phyloP scores from a whole-genome alignment of 2,888 invertebrate genomes.

The Bembecia ichneumoniformis region DNA sequence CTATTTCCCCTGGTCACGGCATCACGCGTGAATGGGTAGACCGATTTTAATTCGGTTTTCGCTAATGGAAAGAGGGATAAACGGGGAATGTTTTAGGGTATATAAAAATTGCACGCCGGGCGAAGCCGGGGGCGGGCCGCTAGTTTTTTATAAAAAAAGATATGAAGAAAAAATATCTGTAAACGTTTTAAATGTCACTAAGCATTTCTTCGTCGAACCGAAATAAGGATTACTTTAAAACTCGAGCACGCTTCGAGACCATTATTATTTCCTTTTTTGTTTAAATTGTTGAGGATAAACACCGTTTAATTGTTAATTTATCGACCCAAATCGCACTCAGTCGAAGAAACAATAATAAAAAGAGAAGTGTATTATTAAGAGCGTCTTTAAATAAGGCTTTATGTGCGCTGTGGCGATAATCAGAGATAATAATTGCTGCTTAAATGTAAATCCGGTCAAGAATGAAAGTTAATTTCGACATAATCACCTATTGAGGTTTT shows the following conservation, averaged over 20 bases:
- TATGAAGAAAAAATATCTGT: too few species aligned
- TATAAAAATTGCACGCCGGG: too few species aligned
- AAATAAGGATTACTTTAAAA: neutral
- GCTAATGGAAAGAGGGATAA: too few species aligned
- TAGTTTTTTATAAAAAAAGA: too few species aligned
- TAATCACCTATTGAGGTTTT: constrained; percentile 1
- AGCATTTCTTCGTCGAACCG: neutral
- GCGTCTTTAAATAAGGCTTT: neutral
- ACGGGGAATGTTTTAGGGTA: too few species aligned
- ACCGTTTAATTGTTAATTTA: neutral
- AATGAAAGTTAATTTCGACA: constrained; percentile 5
- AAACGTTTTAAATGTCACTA: neutral
- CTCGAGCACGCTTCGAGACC: neutral
- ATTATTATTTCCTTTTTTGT: neutral
- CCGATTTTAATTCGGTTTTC: too few species aligned
- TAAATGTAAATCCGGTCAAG: neutral
- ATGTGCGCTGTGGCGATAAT: neutral
- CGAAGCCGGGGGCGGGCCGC: too few species aligned
- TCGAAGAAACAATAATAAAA: neutral
- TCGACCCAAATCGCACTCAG: neutral
- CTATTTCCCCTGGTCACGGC: too few species aligned
- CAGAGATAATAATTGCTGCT: neutral
- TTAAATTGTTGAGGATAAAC: neutral
- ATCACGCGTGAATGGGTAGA: too few species aligned
- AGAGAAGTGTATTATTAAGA: neutral